A percentile compares a stretch with the other conserved stretches of the same genome.
These are phyloP conservation scores for Cottus gobio DNA, from an alignment of 2,113 vertebrate species.

Conservation along the genomic window DNA sequence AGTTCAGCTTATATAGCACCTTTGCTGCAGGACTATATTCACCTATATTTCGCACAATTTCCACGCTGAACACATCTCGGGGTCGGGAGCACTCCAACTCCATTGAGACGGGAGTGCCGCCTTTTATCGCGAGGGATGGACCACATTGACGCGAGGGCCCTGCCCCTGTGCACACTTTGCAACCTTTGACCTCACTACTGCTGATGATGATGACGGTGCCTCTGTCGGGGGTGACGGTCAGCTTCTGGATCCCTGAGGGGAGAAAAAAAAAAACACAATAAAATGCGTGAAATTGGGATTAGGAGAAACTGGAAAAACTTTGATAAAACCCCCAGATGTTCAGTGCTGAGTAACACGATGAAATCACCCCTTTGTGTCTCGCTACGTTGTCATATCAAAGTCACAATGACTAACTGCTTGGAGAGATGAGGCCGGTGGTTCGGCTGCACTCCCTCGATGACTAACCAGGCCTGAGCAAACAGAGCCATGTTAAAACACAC, in stretches of 20 bases:
- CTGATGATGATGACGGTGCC: constrained; percentile 60
- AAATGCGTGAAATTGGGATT: background rate
- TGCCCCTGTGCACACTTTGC: constrained; percentile 58
- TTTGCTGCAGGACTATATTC: background rate
- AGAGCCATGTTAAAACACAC: constrained; percentile 9
- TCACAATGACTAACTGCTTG: background rate
- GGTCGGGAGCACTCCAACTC: constrained; percentile 69
- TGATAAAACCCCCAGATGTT: too few species aligned
- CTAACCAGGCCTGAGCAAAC: constrained; percentile 49
- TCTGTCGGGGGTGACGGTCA: constrained; percentile 50
- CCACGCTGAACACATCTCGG: constrained; percentile 69
- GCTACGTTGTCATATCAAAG: background rate
- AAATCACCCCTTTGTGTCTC: background rate
- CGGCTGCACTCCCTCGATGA: constrained; percentile 35
- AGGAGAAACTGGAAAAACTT: background rate
- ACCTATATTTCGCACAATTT: constrained; percentile 70
- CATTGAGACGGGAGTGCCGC: constrained; percentile 14
- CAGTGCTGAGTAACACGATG: background rate
- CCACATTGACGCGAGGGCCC: constrained; percentile 14
- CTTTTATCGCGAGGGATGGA: constrained; percentile 18
- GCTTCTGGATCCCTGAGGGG: constrained; percentile 41
- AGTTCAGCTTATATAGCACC: background rate
- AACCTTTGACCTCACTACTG: constrained; percentile 39
- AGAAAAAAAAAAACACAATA: background rate
- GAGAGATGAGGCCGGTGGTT: constrained; percentile 10